Evolutionary conservation across 1,140 invertebrate species (phyloP), one percentile per base, ranked within the genome.

Genomic region (Dendrolimus punctatus): DNA sequence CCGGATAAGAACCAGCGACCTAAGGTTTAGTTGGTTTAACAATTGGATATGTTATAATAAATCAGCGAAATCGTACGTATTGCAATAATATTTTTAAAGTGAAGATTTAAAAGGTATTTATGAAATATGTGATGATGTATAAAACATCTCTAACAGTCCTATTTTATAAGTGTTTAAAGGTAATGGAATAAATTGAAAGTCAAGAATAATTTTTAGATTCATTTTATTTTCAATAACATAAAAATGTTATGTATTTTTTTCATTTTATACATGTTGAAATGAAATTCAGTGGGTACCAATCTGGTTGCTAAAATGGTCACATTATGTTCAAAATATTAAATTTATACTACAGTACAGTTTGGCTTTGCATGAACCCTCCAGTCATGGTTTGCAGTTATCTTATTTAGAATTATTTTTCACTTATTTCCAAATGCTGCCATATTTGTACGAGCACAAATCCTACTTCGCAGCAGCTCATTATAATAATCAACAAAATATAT

Each of bases 161-260:
- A 45, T 45, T 49, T 57, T 41, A 6, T 5, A 40, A 9, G 10
- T 8, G 10, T 6, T 36, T 41, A 43, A 51, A 49, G 1, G 8
- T 36, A 40, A 38, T 8, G 36, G 45, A 6, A 40, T 46, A 8
- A 46, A 46, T 46, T 42, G 39, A 36, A 42, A 36, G 42, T 40
- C 23, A 5, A 41, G 36, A 51, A 71, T 80, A 79, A 76, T 82
- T 88, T 87, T 87, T 85, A 84, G 73, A 80, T 85, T 86, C 83
- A 84, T 86, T 88, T 88, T 88, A 88, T 88, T 88, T 87, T 88
- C 82, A 87, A 87, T 87, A 88, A 88, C 87, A 88, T 88, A 88
- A 88, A 88, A 88, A 87, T 87, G 85, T 88, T 87, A 88, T 87
- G 80, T 80, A 85, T 86, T 75, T 76, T 76, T 80, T 80, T 64